Base-by-base conservation (phyloP, 2,888 invertebrate genomes). In the Craniophora ligustri region DNA sequence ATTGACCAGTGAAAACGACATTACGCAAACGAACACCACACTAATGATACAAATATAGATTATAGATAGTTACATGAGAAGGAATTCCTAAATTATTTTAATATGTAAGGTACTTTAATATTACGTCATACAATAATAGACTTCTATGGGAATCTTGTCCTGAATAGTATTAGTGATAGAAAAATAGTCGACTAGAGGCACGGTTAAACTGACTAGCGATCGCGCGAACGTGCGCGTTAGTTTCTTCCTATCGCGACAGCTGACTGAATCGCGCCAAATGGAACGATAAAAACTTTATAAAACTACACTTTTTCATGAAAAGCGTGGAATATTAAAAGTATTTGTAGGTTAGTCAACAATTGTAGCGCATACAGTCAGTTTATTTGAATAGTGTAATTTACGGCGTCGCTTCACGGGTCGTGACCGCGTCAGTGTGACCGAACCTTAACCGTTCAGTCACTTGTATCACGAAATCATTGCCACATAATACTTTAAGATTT, bases 11-110 rank as follows among this genome's bases (percentile, higher is more conserved):
- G 90, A 93, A 93, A 92, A 87, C 87, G 93, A 71, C 92, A 86
- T 67, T 67, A 75, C 78, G 82, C 89, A 81, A 92, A 91, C 82
- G 94, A 94, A 94, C 94, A 94, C 94, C 93, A 94, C 84, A 84
- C 78, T 88, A 88, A 86, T 83, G 72, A 85, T 87, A 90, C 83
- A 87, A 88, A 82, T 84, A 84, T 89, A 87, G 84, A 74, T 80
- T 76, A 81, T 87, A 91, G 80, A 78, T 87, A 86, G 81, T 60
- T 75, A 84, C 77, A 78, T 79, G 79, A 79, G 76, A 82, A 75
- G 81, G 80, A 85, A 88, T 84, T 89, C 86, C 86, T 88, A 87
- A 81, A 86, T 83, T 85, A 87, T 86, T 86, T 87, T 82, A 72
- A 75, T 72, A 51, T 54, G 3, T 72, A 75, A 75, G 72, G 41